Base-by-base conservation (phyloP, 1,140 invertebrate species). In the Tachypleus tridentatus region DNA sequence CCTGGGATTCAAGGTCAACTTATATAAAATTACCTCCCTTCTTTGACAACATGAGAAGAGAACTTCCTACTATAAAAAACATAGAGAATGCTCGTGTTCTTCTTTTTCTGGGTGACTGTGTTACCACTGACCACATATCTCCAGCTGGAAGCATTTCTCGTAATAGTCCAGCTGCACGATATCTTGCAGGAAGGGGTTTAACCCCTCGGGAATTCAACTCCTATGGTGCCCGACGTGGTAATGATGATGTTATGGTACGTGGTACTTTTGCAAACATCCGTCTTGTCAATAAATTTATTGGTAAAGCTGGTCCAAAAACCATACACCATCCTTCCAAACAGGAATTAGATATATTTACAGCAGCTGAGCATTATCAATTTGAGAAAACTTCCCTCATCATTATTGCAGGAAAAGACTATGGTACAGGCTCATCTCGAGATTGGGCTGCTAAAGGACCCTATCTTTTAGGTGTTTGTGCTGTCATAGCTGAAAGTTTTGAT, bases 1-100 rank as follows among this genome's bases (percentile, higher is more conserved):
- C 91, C 0, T 99, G 96, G 96, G 91, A 96, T 73, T 62, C 71
- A 0, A 80, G 81, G 49, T 97, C 93, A 1, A 98, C 96, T 0
- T 99, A 99, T 72, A 98, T 99, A 65, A 97, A 97, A 79, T 84
- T 82, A 71, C 95, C 95, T 3, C 96, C 96, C n/a, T 98, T 97
- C 80, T 99, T 98, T 77, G 51, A 64, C 11, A 50, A 64, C 49
- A 72, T 73, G 68, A 70, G 61, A 51, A 70, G 60, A 49, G 76
- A 80, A 6, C 61, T 78, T 6, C 47, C 58, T 4, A 1, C 29
- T 29, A 67, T 72, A 51, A 64, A 69, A 49, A 60, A 69, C 58
- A 73, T 81, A 51, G 70, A 71, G 60, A 73, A 78, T 71, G 78
- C 77, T 9, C 73, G 72, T 61, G 77, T 76, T 51, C 69, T 80